These are phyloP conservation scores for rat (Rattus norvegicus) DNA, from an alignment of 2,113 vertebrate species.

Conservation along the genomic window GRCr8 NC_086033.1:29154001-29154500, in stretches of 20 bases:
- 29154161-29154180: not conserved
- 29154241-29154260: not conserved
- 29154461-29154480: no score
- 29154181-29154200: not conserved
- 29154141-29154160: not conserved
- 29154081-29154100: not conserved
- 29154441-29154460: not conserved
- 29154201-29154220: not conserved
- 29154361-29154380: not conserved
- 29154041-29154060: not conserved
- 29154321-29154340: not conserved
- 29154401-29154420: not conserved
- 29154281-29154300: no score
- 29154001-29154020: not conserved
- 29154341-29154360: fast-evolving
- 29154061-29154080: not conserved
- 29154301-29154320: not conserved
- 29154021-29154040: not conserved
- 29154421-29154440: not conserved
- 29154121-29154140: not conserved
- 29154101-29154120: not conserved
- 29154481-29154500: not conserved
- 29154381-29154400: not conserved
- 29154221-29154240: not conserved
- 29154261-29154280: not conserved